A percentile compares a stretch with the other conserved stretches of the same genome.
Conservation (phyloP, 2,888 invertebrate genomes). For the Catonia carolina region DNA sequence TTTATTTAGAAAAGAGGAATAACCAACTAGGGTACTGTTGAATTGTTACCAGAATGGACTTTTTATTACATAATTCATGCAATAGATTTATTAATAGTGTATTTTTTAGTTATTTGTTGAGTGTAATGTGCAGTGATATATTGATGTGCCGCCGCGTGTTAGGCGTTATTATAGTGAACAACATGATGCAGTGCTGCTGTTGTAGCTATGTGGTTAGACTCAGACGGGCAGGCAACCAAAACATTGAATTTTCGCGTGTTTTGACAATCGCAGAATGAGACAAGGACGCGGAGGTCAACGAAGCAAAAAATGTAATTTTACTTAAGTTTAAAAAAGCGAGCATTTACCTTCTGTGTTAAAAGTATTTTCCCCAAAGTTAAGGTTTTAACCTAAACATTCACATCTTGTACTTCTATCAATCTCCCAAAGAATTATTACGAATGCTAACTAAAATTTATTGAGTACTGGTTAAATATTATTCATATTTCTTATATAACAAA, state of each 20-base stretch:
- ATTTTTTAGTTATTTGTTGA: conserved; percentile 22
- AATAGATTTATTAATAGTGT: conserved; percentile 21
- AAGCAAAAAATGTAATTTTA: conserved; percentile 49
- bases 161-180: conserved; percentile 21
- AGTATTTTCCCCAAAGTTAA: no score
- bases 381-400: no score
- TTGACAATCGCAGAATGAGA: conserved; percentile 47
- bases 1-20: conserved; percentile 40
- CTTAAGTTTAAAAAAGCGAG: not conserved
- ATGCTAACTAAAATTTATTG: conserved; percentile 17
- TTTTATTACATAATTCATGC: conserved; percentile 19
- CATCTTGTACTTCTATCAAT: not conserved
- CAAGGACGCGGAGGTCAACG: conserved; percentile 51
- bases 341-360: no score
- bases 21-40: conserved; percentile 34
- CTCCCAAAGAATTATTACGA: conserved; percentile 12
- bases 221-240: conserved; percentile 38
- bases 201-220: conserved; percentile 29
- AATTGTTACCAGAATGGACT: conserved; percentile 29
- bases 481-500: no score
- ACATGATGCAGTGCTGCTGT: conserved; percentile 26
- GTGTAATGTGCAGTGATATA: conserved; percentile 26
- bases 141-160: conserved; percentile 25
- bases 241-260: conserved; percentile 40
- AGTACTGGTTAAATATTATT: no score